Evolutionary conservation across 92 coral and sea anemone species (phyloP).

Genomic region (Ricordea florida): DNA sequence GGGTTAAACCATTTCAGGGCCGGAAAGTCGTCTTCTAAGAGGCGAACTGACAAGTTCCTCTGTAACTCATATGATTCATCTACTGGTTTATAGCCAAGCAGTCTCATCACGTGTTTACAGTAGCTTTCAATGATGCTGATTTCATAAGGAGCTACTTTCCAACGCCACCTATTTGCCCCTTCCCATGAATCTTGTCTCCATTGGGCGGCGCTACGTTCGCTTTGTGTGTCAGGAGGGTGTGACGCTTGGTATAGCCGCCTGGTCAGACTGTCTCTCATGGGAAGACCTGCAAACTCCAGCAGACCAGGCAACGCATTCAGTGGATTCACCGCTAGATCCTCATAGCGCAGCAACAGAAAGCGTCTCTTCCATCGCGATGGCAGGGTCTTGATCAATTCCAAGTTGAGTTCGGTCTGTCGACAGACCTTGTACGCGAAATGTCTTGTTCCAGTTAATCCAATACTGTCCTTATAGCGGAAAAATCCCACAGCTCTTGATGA

Average conservation of each 20-base stretch:
- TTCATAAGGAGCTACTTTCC: constrained; percentile 26
- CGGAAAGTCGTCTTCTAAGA: constrained; percentile 5
- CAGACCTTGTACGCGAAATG: constrained; percentile 9
- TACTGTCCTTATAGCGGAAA: constrained; percentile 3
- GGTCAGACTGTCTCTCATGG: not conserved
- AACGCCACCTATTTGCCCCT: constrained; percentile 36
- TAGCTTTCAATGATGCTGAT: constrained; percentile 33
- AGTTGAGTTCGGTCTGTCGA: constrained; percentile 10
- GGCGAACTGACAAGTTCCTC: not conserved
- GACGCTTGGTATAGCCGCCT: constrained; percentile 28
- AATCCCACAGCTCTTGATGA: constrained; percentile 33
- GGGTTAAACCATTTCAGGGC: constrained; percentile 8
- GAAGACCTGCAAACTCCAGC: constrained; percentile 21
- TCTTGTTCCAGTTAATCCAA: constrained; percentile 11
- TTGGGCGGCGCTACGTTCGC: not conserved
- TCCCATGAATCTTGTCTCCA: constrained; percentile 17
- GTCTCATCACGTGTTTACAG: constrained; percentile 29
- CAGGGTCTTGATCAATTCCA: constrained; percentile 1
- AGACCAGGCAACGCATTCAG: not conserved
- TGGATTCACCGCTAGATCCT: constrained; percentile 26
- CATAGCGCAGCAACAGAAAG: constrained; percentile 28
- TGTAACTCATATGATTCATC: constrained; percentile 9
- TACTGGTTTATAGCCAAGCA: constrained; percentile 22
- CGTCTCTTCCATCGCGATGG: not conserved
- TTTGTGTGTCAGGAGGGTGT: not conserved